These are phyloP conservation scores for Emydura subglobosa DNA, from an alignment of 2,113 vertebrate genomes.

Conservation along the genomic window DNA sequence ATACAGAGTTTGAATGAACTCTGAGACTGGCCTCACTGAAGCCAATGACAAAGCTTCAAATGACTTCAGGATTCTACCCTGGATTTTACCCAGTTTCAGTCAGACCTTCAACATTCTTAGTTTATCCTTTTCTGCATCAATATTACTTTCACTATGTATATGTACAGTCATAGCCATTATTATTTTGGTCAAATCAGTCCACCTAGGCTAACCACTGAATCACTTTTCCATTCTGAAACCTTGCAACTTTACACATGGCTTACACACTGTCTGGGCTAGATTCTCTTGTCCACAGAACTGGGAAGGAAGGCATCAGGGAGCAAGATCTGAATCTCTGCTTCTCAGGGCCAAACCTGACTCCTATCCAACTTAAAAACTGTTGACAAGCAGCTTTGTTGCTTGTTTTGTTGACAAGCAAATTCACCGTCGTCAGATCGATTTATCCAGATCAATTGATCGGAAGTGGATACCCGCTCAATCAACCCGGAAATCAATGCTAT, in stretches of 20 bases:
- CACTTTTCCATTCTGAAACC: neutral
- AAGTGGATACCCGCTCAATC: too few species aligned
- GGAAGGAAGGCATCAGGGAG: neutral
- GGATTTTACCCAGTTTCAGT: neutral
- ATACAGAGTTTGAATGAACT: neutral
- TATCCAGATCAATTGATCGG: too few species aligned
- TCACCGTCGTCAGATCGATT: too few species aligned
- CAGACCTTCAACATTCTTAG: neutral
- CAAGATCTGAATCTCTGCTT: neutral
- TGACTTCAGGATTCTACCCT: neutral
- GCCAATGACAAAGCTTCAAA: neutral
- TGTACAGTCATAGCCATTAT: neutral
- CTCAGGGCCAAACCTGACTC: neutral
- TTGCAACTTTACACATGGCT: neutral
- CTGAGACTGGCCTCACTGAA: neutral
- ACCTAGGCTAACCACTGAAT: neutral
- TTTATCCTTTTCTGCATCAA: neutral
- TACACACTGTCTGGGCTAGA: neutral
- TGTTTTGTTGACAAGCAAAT: too few species aligned
- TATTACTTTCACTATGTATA: neutral
- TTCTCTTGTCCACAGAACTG: neutral
- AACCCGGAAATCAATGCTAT: too few species aligned
- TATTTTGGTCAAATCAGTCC: neutral
- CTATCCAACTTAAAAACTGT: neutral
- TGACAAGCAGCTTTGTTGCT: neutral